Conservation (phyloP, 2,113 vertebrate species). For the Egretta garzetta region DNA sequence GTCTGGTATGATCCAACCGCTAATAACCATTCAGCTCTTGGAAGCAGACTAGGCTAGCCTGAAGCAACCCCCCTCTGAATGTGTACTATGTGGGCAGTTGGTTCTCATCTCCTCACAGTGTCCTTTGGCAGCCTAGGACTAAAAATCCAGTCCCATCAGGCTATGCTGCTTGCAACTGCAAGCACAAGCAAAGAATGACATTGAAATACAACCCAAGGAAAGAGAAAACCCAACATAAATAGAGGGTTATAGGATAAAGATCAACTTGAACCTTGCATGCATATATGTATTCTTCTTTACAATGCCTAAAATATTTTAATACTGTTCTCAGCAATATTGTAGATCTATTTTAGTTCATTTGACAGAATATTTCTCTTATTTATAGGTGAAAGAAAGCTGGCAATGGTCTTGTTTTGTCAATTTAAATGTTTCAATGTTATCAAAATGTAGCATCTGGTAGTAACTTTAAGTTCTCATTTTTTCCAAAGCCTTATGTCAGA, state of each 20-base stretch:
- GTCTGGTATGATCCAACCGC: neutral
- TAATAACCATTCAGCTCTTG: neutral
- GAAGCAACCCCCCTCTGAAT: neutral
- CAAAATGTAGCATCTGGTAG: neutral
- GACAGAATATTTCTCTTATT: neutral
- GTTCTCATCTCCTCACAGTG: neutral
- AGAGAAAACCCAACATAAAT: neutral
- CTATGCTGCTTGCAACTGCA: neutral
- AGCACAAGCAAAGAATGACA: neutral
- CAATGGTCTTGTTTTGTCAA: neutral
- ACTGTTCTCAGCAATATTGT: neutral
- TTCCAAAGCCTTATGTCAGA: neutral
- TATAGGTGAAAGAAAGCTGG: neutral
- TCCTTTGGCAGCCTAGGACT: neutral
- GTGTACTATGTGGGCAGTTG: accelerated
- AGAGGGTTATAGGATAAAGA: accelerated
- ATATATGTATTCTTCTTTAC: neutral
- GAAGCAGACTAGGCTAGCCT: neutral
- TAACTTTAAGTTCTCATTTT: neutral
- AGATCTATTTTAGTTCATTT: neutral
- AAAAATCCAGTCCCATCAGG: neutral
- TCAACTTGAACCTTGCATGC: accelerated
- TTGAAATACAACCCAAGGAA: neutral
- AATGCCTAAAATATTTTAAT: neutral
- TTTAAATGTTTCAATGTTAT: neutral